Evolutionary conservation across 2,797 vertebrate species (phyloP), one percentile per base, ranked within the genome.

Genomic region (Enteromius viviparus): DNA sequence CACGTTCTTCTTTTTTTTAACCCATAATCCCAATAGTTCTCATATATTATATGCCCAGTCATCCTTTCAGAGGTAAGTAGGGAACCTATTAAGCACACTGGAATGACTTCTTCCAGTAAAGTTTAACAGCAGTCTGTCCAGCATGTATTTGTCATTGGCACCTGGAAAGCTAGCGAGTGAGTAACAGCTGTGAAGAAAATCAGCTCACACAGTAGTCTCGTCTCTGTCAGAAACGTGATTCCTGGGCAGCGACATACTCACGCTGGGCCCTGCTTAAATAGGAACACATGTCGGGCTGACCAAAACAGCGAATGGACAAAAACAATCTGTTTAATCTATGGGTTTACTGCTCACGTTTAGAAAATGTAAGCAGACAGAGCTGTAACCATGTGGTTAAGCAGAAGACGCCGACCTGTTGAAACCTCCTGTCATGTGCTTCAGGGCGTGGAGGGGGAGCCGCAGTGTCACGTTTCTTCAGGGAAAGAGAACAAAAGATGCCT

Each of bases 151-250:
- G 90, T 92, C 90, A 88, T 88, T 90, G 90, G 90, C 92, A 92
- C 91, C 89, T 89, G 88, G 81, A 89, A 84, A 84, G 88, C 87
- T 84, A 75, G 86, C 85, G 90, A 81, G 86, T 88, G 90, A 81
- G 65, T 79, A 91, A 89, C 91, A 90, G 91, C 92, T 93, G 90
- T 68, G 87, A 82, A 90, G 90, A 84, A 89, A 88, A 89, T 89
- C 86, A 87, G 83, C 81, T 62, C 70, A 69, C 58, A 80, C 85
- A 85, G 88, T 86, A 84, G 84, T 87, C 86, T 85, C 87, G 51
- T 76, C 84, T 81, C 82, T 82, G 34, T 88, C 47, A 47, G 40
- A 32, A 87, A 84, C 76, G 86, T 65, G 77, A 89, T 86, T 84
- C 34, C 72, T 84, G 78, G 80, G 47, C 87, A 75, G 76, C 51